Conservation (phyloP, 1,140 invertebrate species). For the Drosophila carrolli region DNA sequence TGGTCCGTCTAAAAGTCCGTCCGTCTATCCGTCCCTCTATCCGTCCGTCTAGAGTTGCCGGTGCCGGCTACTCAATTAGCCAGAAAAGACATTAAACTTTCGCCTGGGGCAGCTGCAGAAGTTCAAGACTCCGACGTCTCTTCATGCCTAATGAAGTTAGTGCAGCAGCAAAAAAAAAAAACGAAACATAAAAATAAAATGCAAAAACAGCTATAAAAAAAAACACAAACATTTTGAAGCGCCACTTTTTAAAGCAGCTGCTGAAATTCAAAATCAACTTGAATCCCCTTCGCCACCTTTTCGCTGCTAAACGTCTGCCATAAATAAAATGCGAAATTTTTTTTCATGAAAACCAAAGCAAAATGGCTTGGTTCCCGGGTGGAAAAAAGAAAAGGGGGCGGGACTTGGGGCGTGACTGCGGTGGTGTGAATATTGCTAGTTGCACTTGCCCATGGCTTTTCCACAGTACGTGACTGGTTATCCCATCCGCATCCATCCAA, state of each 20-base stretch:
- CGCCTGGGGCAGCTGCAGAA: slow-evolving; percentile 42
- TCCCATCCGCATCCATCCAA: slow-evolving; percentile 17
- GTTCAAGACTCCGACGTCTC: slow-evolving; percentile 51
- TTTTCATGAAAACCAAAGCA: slow-evolving; percentile 50
- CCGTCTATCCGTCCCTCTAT: neutral
- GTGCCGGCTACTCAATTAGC: slow-evolving; percentile 73
- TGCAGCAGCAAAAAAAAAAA: slow-evolving; percentile 25
- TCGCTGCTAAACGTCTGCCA: slow-evolving; percentile 70
- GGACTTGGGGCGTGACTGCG: slow-evolving; percentile 2
- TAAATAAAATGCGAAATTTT: slow-evolving; percentile 73
- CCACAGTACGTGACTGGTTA: slow-evolving; percentile 68
- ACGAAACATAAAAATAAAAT: slow-evolving; percentile 1
- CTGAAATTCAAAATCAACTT: slow-evolving; percentile 72
- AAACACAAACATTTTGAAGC: slow-evolving; percentile 48
- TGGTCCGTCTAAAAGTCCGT: slow-evolving; percentile 1
- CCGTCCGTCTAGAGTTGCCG: slow-evolving; percentile 9
- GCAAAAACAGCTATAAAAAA: slow-evolving; percentile 19
- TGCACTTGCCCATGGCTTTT: slow-evolving; percentile 39
- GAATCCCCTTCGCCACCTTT: slow-evolving; percentile 30
- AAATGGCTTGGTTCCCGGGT: slow-evolving; percentile 56
- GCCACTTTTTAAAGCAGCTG: slow-evolving; percentile 70
- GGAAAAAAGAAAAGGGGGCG: neutral
- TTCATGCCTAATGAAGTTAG: slow-evolving; percentile 65
- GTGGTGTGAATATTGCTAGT: slow-evolving; percentile 15
- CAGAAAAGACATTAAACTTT: slow-evolving; percentile 82